A percentile compares a stretch with the other conserved stretches of the same genome.
phyloP scores from a whole-genome alignment of 2,113 vertebrate species.

The Etheostoma spectabile region DNA sequence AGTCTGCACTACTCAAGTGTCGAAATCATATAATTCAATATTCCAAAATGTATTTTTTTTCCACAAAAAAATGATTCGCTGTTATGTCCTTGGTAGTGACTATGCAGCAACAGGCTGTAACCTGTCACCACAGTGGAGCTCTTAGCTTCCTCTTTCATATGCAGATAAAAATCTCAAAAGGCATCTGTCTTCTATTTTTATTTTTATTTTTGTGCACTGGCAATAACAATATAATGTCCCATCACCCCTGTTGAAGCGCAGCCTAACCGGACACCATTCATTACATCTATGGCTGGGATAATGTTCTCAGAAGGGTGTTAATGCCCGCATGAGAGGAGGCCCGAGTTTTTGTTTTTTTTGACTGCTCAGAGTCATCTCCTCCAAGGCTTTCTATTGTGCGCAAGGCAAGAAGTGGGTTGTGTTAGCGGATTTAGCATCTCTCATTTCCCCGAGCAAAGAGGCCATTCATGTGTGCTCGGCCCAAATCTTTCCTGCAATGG shows the following conservation, averaged over 20 bases:
- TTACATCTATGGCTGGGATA: constrained; percentile 45
- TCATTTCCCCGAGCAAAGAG: constrained; percentile 54
- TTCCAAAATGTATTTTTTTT: too few species aligned
- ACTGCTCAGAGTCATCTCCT: constrained; percentile 51
- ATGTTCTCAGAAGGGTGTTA: constrained; percentile 47
- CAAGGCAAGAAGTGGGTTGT: constrained; percentile 57
- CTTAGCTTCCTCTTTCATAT: constrained; percentile 52
- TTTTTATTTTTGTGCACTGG: constrained; percentile 22
- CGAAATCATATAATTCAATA: too few species aligned
- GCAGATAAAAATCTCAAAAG: constrained; percentile 66
- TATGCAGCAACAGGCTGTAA: too few species aligned
- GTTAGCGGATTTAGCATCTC: constrained; percentile 52
- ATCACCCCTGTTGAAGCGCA: constrained; percentile 34
- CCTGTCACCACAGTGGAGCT: not conserved
- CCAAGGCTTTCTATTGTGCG: constrained; percentile 48
- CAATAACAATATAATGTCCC: constrained; percentile 65
- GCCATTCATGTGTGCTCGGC: constrained; percentile 44
- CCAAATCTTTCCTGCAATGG: constrained; percentile 46
- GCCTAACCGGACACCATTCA: constrained; percentile 34
- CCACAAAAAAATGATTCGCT: too few species aligned
- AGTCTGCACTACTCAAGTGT: too few species aligned
- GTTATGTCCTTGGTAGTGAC: too few species aligned
- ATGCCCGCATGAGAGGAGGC: constrained; percentile 34
- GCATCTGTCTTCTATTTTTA: constrained; percentile 57
- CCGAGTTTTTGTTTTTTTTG: constrained; percentile 10